These are phyloP conservation scores for Pristionchus pacificus DNA, from an alignment of 1,140 invertebrate genomes.

Conservation along the genomic window DNA sequence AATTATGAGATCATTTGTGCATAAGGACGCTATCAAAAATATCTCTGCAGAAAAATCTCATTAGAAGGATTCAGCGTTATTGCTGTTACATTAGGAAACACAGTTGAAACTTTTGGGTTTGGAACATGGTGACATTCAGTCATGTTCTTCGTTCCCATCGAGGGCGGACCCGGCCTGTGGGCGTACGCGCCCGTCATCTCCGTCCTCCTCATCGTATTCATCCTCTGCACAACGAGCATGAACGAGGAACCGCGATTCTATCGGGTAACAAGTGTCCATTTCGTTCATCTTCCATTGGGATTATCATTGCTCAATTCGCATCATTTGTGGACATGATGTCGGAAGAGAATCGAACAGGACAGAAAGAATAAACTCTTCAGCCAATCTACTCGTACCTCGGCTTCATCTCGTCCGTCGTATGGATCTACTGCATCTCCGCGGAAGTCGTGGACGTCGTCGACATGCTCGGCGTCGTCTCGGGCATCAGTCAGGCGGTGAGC, in stretches of 20 bases:
- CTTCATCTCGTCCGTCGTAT: conserved; percentile 66
- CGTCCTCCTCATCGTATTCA: conserved; percentile 24
- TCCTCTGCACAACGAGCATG: conserved; percentile 37
- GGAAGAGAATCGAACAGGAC: too few species aligned
- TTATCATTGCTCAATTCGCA: not conserved
- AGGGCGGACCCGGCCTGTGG: conserved; percentile 37
- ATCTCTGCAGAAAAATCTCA: too few species aligned
- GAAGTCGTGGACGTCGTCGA: conserved; percentile 68
- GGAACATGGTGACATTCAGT: too few species aligned
- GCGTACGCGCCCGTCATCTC: conserved; percentile 39
- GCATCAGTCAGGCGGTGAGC: conserved; percentile 40
- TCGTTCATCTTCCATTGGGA: conserved; percentile 5
- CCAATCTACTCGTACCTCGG: conserved; percentile 67
- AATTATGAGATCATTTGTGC: too few species aligned
- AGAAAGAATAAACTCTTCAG: too few species aligned
- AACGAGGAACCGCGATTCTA: conserved; percentile 43
- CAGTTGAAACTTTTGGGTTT: too few species aligned
- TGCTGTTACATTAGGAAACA: too few species aligned
- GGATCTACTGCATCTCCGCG: conserved; percentile 68
- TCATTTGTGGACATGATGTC: too few species aligned
- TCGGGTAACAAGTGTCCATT: conserved; percentile 26
- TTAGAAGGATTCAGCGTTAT: too few species aligned
- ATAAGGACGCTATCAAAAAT: too few species aligned
- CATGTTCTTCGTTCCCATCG: conserved; percentile 26
- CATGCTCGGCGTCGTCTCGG: conserved; percentile 51